Percentiles rank a stretch among this genome's conserved stretches.
Conservation (phyloP, 2,888 invertebrate species). For the Coelopa pilipes region DNA sequence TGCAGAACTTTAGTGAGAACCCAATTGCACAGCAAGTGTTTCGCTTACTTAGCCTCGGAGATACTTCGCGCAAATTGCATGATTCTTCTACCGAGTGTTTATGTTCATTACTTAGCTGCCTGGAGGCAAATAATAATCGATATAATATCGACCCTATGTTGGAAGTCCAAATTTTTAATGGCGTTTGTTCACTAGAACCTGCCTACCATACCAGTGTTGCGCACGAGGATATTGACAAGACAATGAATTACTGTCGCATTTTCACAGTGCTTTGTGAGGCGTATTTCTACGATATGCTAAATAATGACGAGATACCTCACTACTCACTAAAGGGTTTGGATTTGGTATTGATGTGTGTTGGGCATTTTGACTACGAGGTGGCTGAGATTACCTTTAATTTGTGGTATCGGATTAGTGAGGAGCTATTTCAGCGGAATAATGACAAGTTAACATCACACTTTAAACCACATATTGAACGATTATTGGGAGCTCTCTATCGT, state of each 20-base stretch:
- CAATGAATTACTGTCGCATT: slow-evolving; percentile 91
- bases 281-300: slow-evolving; percentile 85
- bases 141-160: slow-evolving; percentile 74
- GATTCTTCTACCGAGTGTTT: slow-evolving; percentile 92
- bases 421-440: slow-evolving; percentile 87
- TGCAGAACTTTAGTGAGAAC: slow-evolving; percentile 77
- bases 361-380: slow-evolving; percentile 98
- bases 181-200: slow-evolving; percentile 81
- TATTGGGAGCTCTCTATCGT: slow-evolving; percentile 88
- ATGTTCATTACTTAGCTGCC: slow-evolving; percentile 83
- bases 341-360: slow-evolving; percentile 89
- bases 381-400: slow-evolving; percentile 93
- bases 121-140: slow-evolving; percentile 76
- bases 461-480: slow-evolving; percentile 88
- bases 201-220: slow-evolving; percentile 92
- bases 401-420: slow-evolving; percentile 96
- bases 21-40: slow-evolving; percentile 79
- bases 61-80: slow-evolving; percentile 76
- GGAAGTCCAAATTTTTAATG: slow-evolving; percentile 83
- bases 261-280: slow-evolving; percentile 91
- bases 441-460: slow-evolving; percentile 84
- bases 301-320: slow-evolving; percentile 73
- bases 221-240: slow-evolving; percentile 93
- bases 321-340: slow-evolving; percentile 88
- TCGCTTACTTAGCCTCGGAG: slow-evolving; percentile 74